Conservation (phyloP, 1,140 invertebrate species). For the Bombus soroeensis region DNA sequence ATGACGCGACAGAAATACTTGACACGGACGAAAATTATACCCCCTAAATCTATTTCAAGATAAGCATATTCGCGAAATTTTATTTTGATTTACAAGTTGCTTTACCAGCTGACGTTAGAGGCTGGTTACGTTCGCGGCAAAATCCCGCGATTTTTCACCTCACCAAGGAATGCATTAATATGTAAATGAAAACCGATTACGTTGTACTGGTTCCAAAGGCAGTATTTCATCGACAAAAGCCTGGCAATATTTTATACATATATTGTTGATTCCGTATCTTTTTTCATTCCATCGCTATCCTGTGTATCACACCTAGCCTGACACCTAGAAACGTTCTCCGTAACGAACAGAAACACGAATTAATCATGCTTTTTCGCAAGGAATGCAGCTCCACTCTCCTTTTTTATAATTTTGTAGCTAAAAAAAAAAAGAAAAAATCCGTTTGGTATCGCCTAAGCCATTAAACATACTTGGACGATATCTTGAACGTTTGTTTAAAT, state of each 20-base stretch:
- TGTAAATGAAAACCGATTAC: slow-evolving; percentile 49
- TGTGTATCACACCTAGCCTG: neutral
- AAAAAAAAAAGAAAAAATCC: neutral
- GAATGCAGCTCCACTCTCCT: neutral
- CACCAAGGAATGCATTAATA: slow-evolving; percentile 37
- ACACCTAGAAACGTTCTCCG: neutral
- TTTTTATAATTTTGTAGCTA: neutral
- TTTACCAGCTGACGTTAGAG: neutral
- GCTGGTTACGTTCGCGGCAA: neutral
- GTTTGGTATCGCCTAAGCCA: neutral
- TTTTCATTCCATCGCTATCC: neutral
- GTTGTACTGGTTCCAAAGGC: neutral
- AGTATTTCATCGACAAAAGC: slow-evolving; percentile 34
- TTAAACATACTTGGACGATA: neutral
- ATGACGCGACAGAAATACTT: neutral
- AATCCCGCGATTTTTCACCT: slow-evolving; percentile 35
- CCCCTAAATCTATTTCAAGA: neutral
- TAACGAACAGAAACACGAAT: slow-evolving; percentile 7
- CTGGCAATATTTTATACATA: slow-evolving; percentile 37
- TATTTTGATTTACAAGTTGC: neutral
- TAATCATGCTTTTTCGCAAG: neutral
- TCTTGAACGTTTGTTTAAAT: neutral
- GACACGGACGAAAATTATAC: neutral
- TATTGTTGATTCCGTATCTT: slow-evolving; percentile 30
- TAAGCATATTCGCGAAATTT: neutral